These are phyloP conservation scores for Pardalotus punctatus DNA, from an alignment of 2,113 vertebrate genomes.

Conservation along the genomic window DNA sequence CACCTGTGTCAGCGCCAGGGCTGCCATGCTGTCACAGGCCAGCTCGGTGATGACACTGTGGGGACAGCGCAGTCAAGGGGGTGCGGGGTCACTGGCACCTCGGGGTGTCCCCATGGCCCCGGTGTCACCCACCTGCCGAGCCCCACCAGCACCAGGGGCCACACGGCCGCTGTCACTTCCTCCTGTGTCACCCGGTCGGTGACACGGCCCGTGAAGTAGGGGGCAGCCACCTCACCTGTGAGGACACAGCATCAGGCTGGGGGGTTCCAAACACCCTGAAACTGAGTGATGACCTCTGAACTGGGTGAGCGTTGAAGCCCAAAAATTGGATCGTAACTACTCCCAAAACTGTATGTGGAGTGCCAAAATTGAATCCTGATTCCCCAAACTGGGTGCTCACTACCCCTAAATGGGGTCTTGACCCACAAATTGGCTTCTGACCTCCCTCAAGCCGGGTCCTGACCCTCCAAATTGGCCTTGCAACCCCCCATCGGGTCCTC, in stretches of 20 bases:
- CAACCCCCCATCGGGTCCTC: not conserved
- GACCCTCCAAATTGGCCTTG: not conserved
- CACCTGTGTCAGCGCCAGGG: rapidly evolving
- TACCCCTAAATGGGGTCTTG: no score
- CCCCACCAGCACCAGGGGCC: not conserved
- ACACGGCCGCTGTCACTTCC: not conserved
- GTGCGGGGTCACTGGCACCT: not conserved
- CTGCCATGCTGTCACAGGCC: not conserved
- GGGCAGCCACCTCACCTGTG: not conserved
- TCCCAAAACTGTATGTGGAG: no score
- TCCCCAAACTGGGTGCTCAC: not conserved
- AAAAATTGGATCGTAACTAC: not conserved
- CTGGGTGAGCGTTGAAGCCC: rapidly evolving
- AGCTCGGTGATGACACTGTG: not conserved
- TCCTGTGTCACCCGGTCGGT: not conserved
- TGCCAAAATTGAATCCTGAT: not conserved
- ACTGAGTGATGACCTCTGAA: not conserved
- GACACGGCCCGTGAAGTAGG: not conserved
- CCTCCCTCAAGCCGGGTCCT: not conserved
- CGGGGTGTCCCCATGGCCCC: not conserved
- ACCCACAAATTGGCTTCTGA: not conserved
- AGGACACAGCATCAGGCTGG: not conserved
- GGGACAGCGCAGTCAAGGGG: not conserved
- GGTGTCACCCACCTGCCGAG: not conserved
- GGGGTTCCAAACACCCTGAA: rapidly evolving